Conservation (phyloP, 2,113 vertebrate species). For the Acrocephalus kingi region DNA sequence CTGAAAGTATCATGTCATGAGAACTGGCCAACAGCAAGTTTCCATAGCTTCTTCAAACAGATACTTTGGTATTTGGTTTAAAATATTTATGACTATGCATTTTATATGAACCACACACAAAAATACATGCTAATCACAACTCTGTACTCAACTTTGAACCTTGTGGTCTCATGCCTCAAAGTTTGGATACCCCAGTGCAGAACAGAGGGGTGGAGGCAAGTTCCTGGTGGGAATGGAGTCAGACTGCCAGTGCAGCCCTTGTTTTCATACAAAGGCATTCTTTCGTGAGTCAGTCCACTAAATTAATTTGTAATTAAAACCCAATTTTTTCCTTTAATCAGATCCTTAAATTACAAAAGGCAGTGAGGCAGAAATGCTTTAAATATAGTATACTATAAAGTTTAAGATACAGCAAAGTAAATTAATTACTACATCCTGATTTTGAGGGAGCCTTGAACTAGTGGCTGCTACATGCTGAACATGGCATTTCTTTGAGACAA, state of each 20-base stretch:
- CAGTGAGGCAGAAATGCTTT: neutral
- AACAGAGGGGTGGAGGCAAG: neutral
- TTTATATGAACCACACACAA: neutral
- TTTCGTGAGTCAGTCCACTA: neutral
- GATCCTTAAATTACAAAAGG: neutral
- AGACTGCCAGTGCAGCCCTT: neutral
- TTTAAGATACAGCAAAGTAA: neutral
- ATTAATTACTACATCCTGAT: neutral
- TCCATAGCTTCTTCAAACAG: neutral
- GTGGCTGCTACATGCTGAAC: neutral
- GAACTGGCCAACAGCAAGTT: neutral
- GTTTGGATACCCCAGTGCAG: neutral
- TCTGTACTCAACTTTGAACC: neutral
- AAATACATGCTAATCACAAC: neutral
- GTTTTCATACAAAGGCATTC: neutral
- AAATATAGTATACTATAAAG: neutral
- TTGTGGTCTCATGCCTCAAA: fast-evolving
- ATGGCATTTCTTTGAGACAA: neutral
- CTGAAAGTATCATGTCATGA: neutral
- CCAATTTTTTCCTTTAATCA: neutral
- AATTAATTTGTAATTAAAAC: neutral
- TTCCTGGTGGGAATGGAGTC: neutral
- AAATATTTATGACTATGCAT: neutral
- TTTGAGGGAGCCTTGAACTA: neutral
- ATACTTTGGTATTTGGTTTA: neutral